Conservation (phyloP, 64 coral and sea anemone genomes). For the Porites lutea region DNA sequence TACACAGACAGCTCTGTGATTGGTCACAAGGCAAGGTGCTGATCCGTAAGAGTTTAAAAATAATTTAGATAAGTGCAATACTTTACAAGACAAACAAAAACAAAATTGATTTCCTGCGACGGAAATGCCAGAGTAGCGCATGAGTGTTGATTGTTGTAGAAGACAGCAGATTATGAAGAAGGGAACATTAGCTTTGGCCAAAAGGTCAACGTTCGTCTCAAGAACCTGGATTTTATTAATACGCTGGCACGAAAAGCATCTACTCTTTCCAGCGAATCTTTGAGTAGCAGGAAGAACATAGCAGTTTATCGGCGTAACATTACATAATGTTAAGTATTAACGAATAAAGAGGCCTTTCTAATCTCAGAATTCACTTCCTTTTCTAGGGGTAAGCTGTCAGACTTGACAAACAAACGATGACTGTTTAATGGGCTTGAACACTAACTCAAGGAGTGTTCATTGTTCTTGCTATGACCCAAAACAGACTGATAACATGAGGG, state of each 20-base stretch:
- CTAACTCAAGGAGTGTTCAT: constrained; percentile 38
- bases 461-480: background rate
- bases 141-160: constrained; percentile 70
- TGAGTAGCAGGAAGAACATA: too few relatives aligned
- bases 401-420: constrained; percentile 36
- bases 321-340: background rate
- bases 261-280: too few relatives aligned
- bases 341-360: constrained; percentile 1
- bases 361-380: constrained; percentile 32
- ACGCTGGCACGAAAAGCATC: background rate
- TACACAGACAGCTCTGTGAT: constrained; percentile 68
- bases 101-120: constrained; percentile 72
- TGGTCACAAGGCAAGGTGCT: constrained; percentile 69
- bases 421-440: constrained; percentile 65
- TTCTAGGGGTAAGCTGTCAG: constrained; percentile 66
- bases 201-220: constrained; percentile 18
- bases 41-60: constrained; percentile 85
- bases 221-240: background rate
- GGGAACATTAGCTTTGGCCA: background rate
- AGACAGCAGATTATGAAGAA: constrained; percentile 19
- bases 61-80: constrained; percentile 94
- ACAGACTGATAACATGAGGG: background rate
- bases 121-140: constrained; percentile 84
- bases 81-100: constrained; percentile 87
- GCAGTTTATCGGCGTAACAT: background rate